Percentiles rank a stretch among this genome's conserved stretches.
phyloP scores from a whole-genome alignment of 1,140 invertebrate genomes.

The Campoletis sonorensis region DNA sequence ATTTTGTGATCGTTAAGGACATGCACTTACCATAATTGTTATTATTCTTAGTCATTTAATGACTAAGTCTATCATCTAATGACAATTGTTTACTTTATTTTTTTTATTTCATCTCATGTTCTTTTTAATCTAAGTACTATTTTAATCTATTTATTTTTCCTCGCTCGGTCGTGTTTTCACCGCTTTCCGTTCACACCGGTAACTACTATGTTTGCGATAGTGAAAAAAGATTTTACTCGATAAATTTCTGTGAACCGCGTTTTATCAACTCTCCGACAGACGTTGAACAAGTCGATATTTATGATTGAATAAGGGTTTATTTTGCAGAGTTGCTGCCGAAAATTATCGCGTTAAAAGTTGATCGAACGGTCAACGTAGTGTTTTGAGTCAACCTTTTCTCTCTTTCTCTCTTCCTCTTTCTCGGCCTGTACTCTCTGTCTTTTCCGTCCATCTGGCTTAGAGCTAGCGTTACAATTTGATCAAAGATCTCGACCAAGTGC shows the following conservation, averaged over 20 bases:
- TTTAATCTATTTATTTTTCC: too few relatives aligned
- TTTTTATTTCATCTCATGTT: too few relatives aligned
- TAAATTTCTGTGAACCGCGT: not conserved
- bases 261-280: not conserved
- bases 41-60: too few relatives aligned
- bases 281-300: not conserved
- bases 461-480: conserved; percentile 27
- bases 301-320: not conserved
- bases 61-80: too few relatives aligned
- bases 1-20: too few relatives aligned
- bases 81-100: too few relatives aligned
- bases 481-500: conserved; percentile 41
- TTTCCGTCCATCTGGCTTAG: not conserved
- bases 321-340: not conserved
- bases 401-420: not conserved
- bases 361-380: conserved; percentile 3
- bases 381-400: not conserved
- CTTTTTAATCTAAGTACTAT: too few relatives aligned
- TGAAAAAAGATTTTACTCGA: too few relatives aligned
- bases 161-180: too few relatives aligned
- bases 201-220: too few relatives aligned
- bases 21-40: too few relatives aligned
- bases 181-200: too few relatives aligned
- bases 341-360: not conserved
- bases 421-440: not conserved